Evolutionary conservation across 1,140 invertebrate genomes (phyloP).

Genomic region (Drosophila ambigua): DNA sequence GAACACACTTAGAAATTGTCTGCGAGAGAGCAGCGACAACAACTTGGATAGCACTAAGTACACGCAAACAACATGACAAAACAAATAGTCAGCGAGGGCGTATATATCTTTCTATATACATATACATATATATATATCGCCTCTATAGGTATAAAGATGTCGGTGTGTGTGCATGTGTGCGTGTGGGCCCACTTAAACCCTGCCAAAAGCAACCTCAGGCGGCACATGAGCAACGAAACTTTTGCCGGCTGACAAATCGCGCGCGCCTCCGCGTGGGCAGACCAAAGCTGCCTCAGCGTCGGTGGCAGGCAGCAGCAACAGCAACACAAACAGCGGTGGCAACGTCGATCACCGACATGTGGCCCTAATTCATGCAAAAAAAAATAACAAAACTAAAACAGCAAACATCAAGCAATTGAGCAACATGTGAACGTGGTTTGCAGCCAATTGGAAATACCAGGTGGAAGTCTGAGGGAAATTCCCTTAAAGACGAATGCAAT

Average conservation of each 20-base stretch:
- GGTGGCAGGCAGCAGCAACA: conserved; percentile 5
- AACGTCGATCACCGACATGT: conserved; percentile 51
- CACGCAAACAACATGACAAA: conserved; percentile 65
- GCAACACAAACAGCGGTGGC: conserved; percentile 5
- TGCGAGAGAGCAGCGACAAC: conserved; percentile 62
- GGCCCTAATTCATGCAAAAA: conserved; percentile 56
- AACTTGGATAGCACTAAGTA: conserved; percentile 77
- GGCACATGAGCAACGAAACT: conserved; percentile 46
- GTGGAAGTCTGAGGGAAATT: conserved; percentile 22
- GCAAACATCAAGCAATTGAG: conserved; percentile 13
- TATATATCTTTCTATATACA: conserved; percentile 24
- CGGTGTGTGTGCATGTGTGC: conserved; percentile 19
- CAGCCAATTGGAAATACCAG: conserved; percentile 27
- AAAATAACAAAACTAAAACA: conserved; percentile 1
- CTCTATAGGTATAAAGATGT: neutral
- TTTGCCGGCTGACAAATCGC: conserved; percentile 59
- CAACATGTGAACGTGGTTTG: conserved; percentile 36
- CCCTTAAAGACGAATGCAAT: too few species aligned
- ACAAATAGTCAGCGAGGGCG: conserved; percentile 58
- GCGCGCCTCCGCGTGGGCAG: conserved; percentile 54
- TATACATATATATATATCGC: conserved; percentile 10
- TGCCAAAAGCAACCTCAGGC: conserved; percentile 78
- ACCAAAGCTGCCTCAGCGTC: conserved; percentile 9
- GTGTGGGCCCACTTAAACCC: conserved; percentile 78
- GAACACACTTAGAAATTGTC: conserved; percentile 80